Evolutionary conservation across 2,888 invertebrate species (phyloP), one percentile per base, ranked within the genome.

Genomic region (Cecidostiba fungosa): DNA sequence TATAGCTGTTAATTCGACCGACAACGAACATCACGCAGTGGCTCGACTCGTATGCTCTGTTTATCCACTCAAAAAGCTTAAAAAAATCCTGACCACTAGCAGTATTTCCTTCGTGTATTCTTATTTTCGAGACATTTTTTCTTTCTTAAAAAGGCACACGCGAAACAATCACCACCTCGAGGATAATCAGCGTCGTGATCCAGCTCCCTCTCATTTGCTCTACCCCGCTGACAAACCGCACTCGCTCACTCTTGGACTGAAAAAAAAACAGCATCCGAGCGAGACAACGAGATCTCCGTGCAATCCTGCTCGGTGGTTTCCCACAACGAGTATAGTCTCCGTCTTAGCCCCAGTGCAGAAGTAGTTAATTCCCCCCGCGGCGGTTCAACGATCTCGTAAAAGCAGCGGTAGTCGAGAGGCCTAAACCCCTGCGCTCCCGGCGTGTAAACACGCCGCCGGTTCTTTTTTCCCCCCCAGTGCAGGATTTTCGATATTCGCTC

Each of bases 321-420:
- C 39, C 69, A 39, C 77, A 70, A 69, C 39, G 73, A 77, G 70
- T 19, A n/a, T n/a, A 32, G 39, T 32, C 23, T 39, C 39, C 39
- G 39, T 36, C 70, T 36, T 43, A 12, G 39, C 16, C 72, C 32
- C 77, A 72, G 59, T 59, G 10, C 66, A 29, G 47, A 23, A 16
- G 29, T 66, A 81, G 54, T 77, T 80, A 77, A 85, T 82, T 85
- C 78, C 77, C 85, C 54, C n/a, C 26, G 66, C 66, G 26, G 59
- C 19, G 72, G 86, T 86, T 86, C 86, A 83, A 83, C 77, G 80
- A 76, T 86, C 86, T 78, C 86, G 72, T 83, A 83, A 86, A 86
- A 83, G 70, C 77, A 32, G 74, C 62, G 29, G 23, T 12, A 16
- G 54, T 2, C 26, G 32, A 14, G 32, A 14, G 32, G 23, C n/a